A percentile compares a stretch with the other conserved stretches of the same genome.
These are phyloP conservation scores for Mus caroli DNA, from an alignment of 2,797 vertebrate species.

Conservation along the genomic window DNA sequence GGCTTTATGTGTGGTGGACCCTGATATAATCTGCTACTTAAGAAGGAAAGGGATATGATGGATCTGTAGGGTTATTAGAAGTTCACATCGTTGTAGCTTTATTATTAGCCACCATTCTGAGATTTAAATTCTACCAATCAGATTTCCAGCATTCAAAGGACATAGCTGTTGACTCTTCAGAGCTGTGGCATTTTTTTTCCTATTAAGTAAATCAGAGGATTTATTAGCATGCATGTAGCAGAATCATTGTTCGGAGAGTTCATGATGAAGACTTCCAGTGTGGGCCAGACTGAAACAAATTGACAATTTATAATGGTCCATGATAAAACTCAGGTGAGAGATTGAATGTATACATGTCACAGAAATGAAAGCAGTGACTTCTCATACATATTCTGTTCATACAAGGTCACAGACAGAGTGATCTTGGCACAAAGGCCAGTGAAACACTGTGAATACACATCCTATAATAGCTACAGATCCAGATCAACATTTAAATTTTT, in stretches of 20 bases:
- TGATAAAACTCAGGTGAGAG: neutral
- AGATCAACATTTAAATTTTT: constrained; percentile 56
- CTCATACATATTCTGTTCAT: constrained; percentile 40
- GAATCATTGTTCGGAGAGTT: constrained; percentile 37
- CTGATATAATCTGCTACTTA: neutral
- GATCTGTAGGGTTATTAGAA: constrained; percentile 40
- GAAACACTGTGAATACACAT: constrained; percentile 50
- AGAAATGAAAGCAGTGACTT: constrained; percentile 64
- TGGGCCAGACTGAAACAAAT: constrained; percentile 11
- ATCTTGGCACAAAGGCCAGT: neutral
- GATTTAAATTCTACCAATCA: constrained; percentile 55
- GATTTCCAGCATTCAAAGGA: neutral
- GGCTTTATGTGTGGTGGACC: neutral
- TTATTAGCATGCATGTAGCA: constrained; percentile 71
- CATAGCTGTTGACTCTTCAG: constrained; percentile 45
- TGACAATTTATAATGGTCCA: constrained; percentile 64
- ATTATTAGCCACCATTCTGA: constrained; percentile 64
- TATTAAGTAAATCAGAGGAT: constrained; percentile 67
- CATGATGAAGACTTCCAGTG: constrained; percentile 62
- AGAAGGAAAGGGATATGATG: neutral
- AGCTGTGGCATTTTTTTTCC: constrained; percentile 60
- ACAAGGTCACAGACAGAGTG: neutral
- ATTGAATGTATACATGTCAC: neutral
- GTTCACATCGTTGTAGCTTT: constrained; percentile 34
- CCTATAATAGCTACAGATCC: constrained; percentile 8